These are phyloP conservation scores for Ellobius talpinus DNA, from an alignment of 2,113 vertebrate genomes.

Conservation along the genomic window DNA sequence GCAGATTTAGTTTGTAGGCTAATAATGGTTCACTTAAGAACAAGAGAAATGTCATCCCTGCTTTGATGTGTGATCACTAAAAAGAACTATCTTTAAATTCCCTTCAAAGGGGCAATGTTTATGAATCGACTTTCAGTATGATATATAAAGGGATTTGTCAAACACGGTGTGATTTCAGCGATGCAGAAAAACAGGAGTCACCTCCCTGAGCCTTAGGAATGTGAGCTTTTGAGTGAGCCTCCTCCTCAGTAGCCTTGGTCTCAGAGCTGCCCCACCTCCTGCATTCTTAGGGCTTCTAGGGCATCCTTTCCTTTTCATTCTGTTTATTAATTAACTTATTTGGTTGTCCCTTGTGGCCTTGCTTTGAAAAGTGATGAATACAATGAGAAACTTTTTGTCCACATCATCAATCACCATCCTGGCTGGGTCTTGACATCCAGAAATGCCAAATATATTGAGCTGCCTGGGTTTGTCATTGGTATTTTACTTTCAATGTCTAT, in stretches of 20 bases:
- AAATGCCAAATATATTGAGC: conserved; percentile 64
- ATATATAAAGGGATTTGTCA: conserved; percentile 84
- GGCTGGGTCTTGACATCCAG: conserved; percentile 59
- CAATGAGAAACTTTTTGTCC: not conserved
- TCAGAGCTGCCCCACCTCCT: too few relatives aligned
- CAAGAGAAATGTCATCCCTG: conserved; percentile 71
- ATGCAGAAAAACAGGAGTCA: conserved; percentile 78
- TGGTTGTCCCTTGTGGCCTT: conserved; percentile 19
- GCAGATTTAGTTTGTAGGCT: conserved; percentile 52
- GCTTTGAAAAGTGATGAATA: conserved; percentile 47
- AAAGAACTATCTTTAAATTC: conserved; percentile 77
- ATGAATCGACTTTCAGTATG: conserved; percentile 77
- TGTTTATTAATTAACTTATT: conserved; percentile 66
- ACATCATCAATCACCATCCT: conserved; percentile 57
- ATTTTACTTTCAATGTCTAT: conserved; percentile 68
- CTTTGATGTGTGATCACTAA: conserved; percentile 76
- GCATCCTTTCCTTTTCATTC: conserved; percentile 56
- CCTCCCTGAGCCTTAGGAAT: conserved; percentile 49
- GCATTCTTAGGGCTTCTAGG: not conserved
- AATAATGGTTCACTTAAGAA: conserved; percentile 63
- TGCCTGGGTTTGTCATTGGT: not conserved
- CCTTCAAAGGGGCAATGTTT: conserved; percentile 72
- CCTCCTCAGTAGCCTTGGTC: conserved; percentile 30
- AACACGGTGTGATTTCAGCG: conserved; percentile 74
- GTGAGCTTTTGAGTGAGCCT: not conserved